Evolutionary conservation across 2,888 invertebrate species (phyloP).

Genomic region (Cotesia congregata): DNA sequence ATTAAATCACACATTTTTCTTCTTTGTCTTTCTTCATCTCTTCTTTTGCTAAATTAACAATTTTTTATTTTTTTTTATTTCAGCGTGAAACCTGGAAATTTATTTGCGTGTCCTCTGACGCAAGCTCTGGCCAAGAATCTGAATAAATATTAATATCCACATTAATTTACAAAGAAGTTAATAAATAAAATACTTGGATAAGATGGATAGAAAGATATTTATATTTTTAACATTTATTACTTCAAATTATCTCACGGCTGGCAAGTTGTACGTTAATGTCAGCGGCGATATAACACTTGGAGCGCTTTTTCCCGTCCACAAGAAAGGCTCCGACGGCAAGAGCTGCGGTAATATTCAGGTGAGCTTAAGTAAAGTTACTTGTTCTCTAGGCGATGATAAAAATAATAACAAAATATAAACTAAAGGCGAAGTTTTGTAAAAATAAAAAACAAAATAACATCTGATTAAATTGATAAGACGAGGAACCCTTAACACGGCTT

Average conservation of each 20-base stretch:
- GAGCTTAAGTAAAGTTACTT: conserved; percentile 14
- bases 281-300: conserved; percentile 72
- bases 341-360: conserved; percentile 65
- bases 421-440: background rate
- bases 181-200: conserved; percentile 21
- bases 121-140: background rate
- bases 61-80: background rate
- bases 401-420: conserved; percentile 1
- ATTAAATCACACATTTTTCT: background rate
- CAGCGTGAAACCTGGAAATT: conserved; percentile 1
- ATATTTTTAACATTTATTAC: conserved; percentile 44
- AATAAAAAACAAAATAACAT: background rate
- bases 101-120: background rate
- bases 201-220: conserved; percentile 38
- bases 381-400: background rate
- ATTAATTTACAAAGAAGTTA: background rate
- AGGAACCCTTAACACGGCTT: background rate
- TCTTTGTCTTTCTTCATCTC: background rate
- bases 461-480: background rate
- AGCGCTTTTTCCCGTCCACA: conserved; percentile 72
- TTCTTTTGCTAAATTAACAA: background rate
- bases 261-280: conserved; percentile 55
- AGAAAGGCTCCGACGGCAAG: conserved; percentile 59
- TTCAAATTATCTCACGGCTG: conserved; percentile 43
- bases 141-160: background rate